phyloP scores from a whole-genome alignment of 2,113 vertebrate species.

The Coracopsis vasa region DNA sequence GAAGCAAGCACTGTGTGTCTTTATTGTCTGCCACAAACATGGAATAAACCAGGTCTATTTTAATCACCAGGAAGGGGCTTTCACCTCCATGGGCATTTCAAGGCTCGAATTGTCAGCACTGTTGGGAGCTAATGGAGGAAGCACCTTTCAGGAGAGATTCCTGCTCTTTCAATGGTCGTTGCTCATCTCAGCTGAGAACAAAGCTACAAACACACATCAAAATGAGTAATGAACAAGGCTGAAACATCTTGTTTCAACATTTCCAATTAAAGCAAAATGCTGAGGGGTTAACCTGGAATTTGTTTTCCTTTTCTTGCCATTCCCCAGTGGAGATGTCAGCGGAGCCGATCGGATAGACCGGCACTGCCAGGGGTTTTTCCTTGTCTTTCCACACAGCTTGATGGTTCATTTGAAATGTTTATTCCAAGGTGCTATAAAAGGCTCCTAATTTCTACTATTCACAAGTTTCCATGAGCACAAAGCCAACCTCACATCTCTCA shows the following conservation, averaged over 20 bases:
- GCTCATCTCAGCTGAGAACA: neutral
- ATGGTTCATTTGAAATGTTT: neutral
- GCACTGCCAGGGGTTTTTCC: accelerated
- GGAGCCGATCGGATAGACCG: neutral
- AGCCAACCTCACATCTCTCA: neutral
- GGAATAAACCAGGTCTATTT: neutral
- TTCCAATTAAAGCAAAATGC: neutral
- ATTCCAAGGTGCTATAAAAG: neutral
- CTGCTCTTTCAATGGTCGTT: neutral
- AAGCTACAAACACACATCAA: neutral
- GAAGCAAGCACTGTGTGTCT: neutral
- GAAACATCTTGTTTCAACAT: neutral
- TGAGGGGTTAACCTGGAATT: neutral
- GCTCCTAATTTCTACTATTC: neutral
- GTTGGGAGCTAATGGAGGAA: neutral
- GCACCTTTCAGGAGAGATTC: neutral
- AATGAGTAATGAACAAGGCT: neutral
- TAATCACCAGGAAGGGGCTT: neutral
- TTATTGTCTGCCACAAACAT: neutral
- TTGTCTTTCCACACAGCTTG: neutral
- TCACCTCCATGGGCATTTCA: neutral
- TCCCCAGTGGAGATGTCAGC: neutral
- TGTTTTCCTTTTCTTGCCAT: neutral
- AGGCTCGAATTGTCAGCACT: neutral
- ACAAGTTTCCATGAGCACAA: neutral